Evolutionary conservation across 2,797 vertebrate species (phyloP).

Genomic region (Hybognathus amarus): DNA sequence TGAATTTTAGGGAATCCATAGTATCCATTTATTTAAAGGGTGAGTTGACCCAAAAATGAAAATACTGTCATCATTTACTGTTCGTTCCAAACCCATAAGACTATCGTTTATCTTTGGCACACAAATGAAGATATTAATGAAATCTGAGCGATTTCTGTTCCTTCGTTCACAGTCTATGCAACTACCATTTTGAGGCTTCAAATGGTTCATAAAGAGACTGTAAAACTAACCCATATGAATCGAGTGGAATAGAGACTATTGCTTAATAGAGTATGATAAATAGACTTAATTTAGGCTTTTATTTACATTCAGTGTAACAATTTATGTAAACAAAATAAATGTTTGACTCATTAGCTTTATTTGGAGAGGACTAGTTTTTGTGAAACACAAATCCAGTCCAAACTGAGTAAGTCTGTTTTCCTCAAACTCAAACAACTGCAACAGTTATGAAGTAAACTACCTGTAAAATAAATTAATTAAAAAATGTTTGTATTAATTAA

Average conservation of each 20-base stretch:
- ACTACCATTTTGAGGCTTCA: no score
- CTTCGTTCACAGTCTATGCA: no score
- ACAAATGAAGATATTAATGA: background rate
- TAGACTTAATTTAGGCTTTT: background rate
- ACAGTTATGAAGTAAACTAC: background rate
- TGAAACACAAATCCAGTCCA: background rate
- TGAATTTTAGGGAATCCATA: background rate
- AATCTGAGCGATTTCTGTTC: no score
- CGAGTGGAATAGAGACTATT: background rate
- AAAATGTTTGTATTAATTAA: no score
- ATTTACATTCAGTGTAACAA: background rate
- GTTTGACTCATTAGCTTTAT: background rate
- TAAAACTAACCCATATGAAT: no score
- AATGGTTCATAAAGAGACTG: no score
- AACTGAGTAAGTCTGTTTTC: background rate
- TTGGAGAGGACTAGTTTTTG: background rate
- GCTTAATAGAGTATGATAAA: background rate
- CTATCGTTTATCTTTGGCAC: background rate
- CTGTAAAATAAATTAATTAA: background rate
- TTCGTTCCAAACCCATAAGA: background rate
- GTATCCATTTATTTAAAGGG: background rate
- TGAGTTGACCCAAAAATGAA: background rate
- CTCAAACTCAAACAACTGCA: background rate
- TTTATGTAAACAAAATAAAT: conserved; percentile 5
- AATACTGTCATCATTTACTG: background rate